Base-by-base conservation (phyloP, 2,888 invertebrate genomes). In the Athalia cordata region DNA sequence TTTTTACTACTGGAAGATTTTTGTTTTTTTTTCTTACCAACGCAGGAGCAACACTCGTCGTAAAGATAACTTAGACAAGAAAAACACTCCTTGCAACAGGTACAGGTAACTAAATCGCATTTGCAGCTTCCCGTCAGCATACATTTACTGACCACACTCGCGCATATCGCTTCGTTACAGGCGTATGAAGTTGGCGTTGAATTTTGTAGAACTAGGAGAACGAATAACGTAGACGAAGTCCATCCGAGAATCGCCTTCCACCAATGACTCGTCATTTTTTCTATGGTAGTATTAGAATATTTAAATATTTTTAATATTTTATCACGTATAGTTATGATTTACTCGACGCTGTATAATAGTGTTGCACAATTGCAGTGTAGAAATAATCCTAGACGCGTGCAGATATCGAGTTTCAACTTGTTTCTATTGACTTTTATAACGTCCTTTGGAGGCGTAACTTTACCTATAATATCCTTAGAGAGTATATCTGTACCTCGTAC, bases 51-150 rank as follows among this genome's bases (percentile, higher is more conserved):
- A 91, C 99, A 99, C 90, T 98, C 98, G 82, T 94, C 95, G 90
- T 97, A 98, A 74, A 98, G 93, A 86, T 95, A 95, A 83, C 95
- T 96, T 79, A 99, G 93, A 88, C 99, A 99, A 87, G 94, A 95
- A 85, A 95, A 95, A 87, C 99, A 99, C 88, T 98, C 97, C 86
- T 96, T 96, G 91, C 98, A 98, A 89, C 98, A 98, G n/a, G 96
- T 95, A 88, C 97, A 97, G 89, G 96, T 96, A 87, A 94, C 95
- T 85, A 97, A 92, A 89, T 98, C 97, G 91, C 99, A 99, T 90
- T 98, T 98, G 91, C 99, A 99, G 74, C 97, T 96, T 89, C 98
- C 97, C 11, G 98, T 98, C 81, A 99, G 92, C 94, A 98, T 96
- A 90, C 99, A 99, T 91, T 98, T 98, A 87, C 97, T 98, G 72